Conservation (phyloP, 2,113 vertebrate genomes). For the Terrapene triunguis region DNA sequence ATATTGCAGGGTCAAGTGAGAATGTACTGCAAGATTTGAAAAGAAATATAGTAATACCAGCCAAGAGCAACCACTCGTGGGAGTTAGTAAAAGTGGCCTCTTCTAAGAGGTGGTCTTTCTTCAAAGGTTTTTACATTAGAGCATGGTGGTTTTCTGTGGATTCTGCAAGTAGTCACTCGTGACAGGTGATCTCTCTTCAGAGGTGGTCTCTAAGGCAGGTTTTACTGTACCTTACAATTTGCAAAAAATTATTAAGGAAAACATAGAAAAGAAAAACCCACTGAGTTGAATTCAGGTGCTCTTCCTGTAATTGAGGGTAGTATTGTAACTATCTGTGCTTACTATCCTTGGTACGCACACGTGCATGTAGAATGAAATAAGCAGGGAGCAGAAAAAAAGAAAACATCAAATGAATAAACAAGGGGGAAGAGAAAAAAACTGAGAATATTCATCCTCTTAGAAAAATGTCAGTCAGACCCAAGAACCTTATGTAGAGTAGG, state of each 20-base stretch:
- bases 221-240: neutral
- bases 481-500: neutral
- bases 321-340: neutral
- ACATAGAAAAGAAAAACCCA: neutral
- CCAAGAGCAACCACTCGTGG: too few species aligned
- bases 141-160: too few species aligned
- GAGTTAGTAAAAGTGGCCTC: too few species aligned
- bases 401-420: too few species aligned
- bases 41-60: neutral
- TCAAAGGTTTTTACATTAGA: too few species aligned
- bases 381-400: neutral
- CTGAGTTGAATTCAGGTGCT: neutral
- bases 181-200: too few species aligned
- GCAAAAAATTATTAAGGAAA: neutral
- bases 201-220: too few species aligned
- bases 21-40: neutral
- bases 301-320: fast-evolving
- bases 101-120: too few species aligned
- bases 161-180: too few species aligned
- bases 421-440: neutral
- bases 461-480: neutral
- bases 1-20: neutral
- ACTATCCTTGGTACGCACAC: fast-evolving
- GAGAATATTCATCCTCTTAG: neutral
- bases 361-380: fast-evolving